Percentiles rank a stretch among this genome's conserved stretches.
Evolutionary conservation across 2,888 invertebrate genomes (phyloP).

Genomic region (Lochmaea capreae): DNA sequence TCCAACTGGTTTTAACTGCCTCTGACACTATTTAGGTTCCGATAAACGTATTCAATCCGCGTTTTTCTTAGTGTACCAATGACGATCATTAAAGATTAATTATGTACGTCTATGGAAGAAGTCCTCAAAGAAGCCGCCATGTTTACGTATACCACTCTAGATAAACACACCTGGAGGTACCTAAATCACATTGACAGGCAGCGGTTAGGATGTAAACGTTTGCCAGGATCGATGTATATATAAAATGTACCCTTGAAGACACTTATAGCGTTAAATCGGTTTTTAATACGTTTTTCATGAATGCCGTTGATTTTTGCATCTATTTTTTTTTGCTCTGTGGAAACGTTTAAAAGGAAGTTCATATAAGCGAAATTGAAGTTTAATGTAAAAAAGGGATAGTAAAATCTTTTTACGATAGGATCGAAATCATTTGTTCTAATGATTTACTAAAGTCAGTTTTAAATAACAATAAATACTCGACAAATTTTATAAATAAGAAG

Average conservation of each 20-base stretch:
- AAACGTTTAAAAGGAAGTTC: no score
- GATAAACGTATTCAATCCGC: background rate
- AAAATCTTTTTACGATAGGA: no score
- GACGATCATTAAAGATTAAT: background rate
- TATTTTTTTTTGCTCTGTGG: background rate
- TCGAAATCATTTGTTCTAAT: no score
- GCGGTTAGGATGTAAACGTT: conserved; percentile 22
- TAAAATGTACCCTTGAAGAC: conserved; percentile 25
- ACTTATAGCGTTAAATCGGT: conserved; percentile 33
- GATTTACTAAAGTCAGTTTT: no score
- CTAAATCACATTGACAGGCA: conserved; percentile 56
- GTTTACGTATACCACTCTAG: conserved; percentile 60
- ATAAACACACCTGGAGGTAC: conserved; percentile 65
- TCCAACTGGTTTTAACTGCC: no score
- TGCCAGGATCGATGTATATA: conserved; percentile 28
- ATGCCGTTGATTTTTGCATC: conserved; percentile 32
- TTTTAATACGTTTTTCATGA: conserved; percentile 38
- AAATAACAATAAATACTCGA: no score
- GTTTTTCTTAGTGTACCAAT: background rate
- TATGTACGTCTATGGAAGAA: conserved; percentile 37
- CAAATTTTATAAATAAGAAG: no score
- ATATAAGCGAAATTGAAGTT: no score
- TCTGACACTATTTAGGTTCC: background rate
- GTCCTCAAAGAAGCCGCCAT: conserved; percentile 61
- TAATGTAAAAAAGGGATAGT: no score